These are phyloP conservation scores for Triops longicaudatus DNA, from an alignment of 1,140 invertebrate genomes.

Conservation along the genomic window DNA sequence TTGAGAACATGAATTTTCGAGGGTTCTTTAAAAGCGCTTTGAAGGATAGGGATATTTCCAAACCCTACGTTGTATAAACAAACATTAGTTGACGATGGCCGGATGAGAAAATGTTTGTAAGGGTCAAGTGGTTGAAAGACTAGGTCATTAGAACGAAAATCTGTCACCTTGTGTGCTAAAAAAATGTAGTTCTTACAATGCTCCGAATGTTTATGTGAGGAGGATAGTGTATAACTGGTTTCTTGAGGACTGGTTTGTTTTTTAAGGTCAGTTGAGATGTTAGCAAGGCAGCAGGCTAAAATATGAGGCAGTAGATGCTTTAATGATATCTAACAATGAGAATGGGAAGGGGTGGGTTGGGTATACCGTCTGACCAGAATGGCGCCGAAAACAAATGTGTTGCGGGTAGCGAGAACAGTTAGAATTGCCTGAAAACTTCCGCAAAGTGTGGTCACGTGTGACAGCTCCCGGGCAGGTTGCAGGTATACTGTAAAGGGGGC, in stretches of 20 bases:
- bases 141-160: background rate
- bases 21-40: too few relatives aligned
- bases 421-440: constrained; percentile 15
- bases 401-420: background rate
- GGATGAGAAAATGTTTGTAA: too few relatives aligned
- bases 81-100: too few relatives aligned
- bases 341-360: too few relatives aligned
- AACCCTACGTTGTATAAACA: too few relatives aligned
- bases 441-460: background rate
- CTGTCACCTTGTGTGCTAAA: background rate
- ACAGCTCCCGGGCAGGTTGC: background rate
- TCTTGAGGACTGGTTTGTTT: background rate
- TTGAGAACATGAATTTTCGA: too few relatives aligned
- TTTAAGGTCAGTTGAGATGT: background rate
- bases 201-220: background rate
- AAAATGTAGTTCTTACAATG: background rate
- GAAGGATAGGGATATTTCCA: too few relatives aligned
- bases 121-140: background rate
- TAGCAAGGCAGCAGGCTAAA: too few relatives aligned
- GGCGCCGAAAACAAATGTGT: background rate
- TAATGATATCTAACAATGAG: too few relatives aligned
- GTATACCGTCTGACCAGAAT: background rate
- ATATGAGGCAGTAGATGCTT: too few relatives aligned
- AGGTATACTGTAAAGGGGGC: background rate
- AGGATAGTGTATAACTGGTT: background rate